These are phyloP conservation scores for Rhopalosiphum nymphaeae DNA, from an alignment of 2,888 invertebrate genomes.

Conservation along the genomic window DNA sequence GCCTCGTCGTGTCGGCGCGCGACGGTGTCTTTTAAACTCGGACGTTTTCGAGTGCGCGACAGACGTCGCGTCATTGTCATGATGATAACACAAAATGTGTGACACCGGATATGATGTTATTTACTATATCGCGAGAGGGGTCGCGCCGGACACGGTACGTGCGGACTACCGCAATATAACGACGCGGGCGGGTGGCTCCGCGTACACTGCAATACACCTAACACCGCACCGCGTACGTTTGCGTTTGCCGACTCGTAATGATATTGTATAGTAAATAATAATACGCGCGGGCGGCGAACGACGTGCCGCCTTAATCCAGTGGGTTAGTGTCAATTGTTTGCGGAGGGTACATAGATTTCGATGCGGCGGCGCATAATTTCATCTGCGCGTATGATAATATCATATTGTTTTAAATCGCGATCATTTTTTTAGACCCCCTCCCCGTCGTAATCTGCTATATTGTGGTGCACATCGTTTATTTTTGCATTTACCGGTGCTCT, in stretches of 20 bases:
- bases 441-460: background rate
- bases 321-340: constrained; percentile 7
- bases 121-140: background rate
- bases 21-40: background rate
- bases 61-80: background rate
- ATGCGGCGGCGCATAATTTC: background rate
- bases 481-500: background rate
- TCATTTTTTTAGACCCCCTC: background rate
- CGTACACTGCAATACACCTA: too few species aligned
- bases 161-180: background rate
- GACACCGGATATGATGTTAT: background rate
- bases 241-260: background rate
- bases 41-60: background rate
- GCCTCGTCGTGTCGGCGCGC: background rate
- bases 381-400: background rate
- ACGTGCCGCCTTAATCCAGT: background rate
- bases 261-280: background rate
- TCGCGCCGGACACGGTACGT: background rate
- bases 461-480: background rate
- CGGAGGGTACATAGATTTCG: background rate
- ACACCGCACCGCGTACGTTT: background rate
- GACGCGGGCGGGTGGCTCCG: background rate
- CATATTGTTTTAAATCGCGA: background rate
- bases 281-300: background rate
- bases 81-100: background rate